phyloP scores from a whole-genome alignment of 2,797 vertebrate genomes.

The Protonibea diacanthus region DNA sequence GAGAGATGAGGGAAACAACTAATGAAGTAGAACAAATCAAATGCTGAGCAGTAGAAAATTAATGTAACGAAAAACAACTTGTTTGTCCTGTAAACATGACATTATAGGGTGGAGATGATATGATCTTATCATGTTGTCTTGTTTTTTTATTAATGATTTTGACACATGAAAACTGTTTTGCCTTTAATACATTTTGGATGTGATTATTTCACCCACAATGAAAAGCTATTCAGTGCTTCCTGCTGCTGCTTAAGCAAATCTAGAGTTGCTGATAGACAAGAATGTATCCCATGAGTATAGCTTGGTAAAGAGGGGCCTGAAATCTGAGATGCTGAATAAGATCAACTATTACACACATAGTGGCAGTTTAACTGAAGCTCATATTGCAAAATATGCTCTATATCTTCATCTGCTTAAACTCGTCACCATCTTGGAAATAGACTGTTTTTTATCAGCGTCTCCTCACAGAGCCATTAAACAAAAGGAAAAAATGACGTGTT shows the following conservation, averaged over 20 bases:
- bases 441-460: constrained; percentile 15
- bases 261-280: constrained; percentile 14
- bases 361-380: neutral
- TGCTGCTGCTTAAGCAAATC: neutral
- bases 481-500: constrained; percentile 17
- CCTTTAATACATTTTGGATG: no score
- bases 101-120: neutral
- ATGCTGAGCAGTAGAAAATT: constrained; percentile 43
- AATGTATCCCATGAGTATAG: neutral
- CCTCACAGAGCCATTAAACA: neutral
- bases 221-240: neutral
- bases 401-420: neutral
- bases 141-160: neutral
- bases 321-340: constrained; percentile 17
- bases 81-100: constrained; percentile 29
- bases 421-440: neutral
- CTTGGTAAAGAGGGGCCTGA: constrained; percentile 3
- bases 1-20: constrained; percentile 59
- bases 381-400: neutral
- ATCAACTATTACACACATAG: constrained; percentile 13
- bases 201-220: neutral
- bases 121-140: neutral
- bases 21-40: constrained; percentile 48
- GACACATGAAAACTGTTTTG: no score
- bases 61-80: constrained; percentile 12